A percentile compares a stretch with the other conserved stretches of the same genome.
Conservation (phyloP, 2,888 invertebrate genomes). For the Leptopilina syphax region DNA sequence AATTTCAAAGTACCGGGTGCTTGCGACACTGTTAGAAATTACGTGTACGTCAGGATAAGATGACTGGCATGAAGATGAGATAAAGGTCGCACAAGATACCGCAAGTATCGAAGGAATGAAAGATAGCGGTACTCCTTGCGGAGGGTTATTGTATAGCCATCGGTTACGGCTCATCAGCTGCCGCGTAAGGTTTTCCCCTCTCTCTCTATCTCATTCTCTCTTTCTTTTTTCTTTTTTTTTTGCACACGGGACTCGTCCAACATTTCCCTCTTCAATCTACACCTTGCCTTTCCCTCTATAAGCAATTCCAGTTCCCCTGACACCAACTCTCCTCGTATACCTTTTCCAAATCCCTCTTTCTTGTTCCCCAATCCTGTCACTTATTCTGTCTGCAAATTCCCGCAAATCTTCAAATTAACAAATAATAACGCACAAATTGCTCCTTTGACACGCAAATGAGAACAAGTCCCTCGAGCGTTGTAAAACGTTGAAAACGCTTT, state of each 20-base stretch:
- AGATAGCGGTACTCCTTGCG: constrained; percentile 72
- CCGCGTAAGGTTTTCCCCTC: constrained; percentile 63
- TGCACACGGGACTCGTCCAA: neutral
- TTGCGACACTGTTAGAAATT: constrained; percentile 53
- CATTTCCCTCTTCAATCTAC: constrained; percentile 32
- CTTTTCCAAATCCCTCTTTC: constrained; percentile 56
- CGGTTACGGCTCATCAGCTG: constrained; percentile 73
- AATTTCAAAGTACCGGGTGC: constrained; percentile 28
- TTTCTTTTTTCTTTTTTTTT: constrained; percentile 39
- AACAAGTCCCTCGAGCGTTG: constrained; percentile 60
- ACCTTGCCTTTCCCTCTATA: constrained; percentile 42
- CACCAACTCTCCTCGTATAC: constrained; percentile 52
- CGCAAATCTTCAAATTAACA: constrained; percentile 70
- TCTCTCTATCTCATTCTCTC: constrained; percentile 46
- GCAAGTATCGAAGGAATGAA: constrained; percentile 62
- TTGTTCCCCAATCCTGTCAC: constrained; percentile 51
- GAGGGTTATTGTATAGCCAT: constrained; percentile 72
- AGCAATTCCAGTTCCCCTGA: constrained; percentile 49
- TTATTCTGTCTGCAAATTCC: constrained; percentile 41
- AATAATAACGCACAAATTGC: constrained; percentile 68
- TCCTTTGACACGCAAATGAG: constrained; percentile 57
- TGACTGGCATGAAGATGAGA: constrained; percentile 52
- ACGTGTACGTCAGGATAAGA: constrained; percentile 43
- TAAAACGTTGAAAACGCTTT: constrained; percentile 57
- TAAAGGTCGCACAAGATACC: constrained; percentile 62